Base-by-base conservation (phyloP, 2,113 vertebrate species). In the Hystrix brachyura region DNA sequence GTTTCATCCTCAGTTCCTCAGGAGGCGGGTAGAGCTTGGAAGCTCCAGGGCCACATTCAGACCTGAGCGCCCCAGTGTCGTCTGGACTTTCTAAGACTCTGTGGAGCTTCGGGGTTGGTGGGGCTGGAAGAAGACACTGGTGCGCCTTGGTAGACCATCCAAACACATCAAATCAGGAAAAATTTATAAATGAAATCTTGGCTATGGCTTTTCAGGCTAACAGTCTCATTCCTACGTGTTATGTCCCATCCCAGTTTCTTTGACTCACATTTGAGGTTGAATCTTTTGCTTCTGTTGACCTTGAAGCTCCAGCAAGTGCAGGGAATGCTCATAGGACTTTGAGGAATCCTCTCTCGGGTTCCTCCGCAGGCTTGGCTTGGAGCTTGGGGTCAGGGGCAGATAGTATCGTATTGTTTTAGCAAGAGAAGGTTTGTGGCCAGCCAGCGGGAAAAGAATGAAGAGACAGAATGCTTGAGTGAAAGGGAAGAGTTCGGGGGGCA, bases 341-440 rank as follows among this genome's bases (percentile, higher is more conserved):
- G n/a, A 97, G 64, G 69, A 82, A 84, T 27, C 21, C 43, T 85
- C 81, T 78, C 23, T 89, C 80, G 84, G 59, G 69, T 18, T 43
- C 13, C 12, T 13, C 55, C n/a, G 5, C 29, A 79, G 1, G 13
- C n/a, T 90, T 27, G 23, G 17, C 7, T 64, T 78, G 72, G 55
- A 51, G 21, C 21, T 34, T 7, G 6, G 34, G 12, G 14, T 57
- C 57, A 53, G 55, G 69, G 46, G 18, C 25, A 60, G n/a, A 8
- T 1, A 21, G 14, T 32, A 13, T 12, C 0, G 23, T 15, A 6
- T 29, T 65, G 19, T 46, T 87, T 76, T 81, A 64, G 23, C 69
- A 78, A 62, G 38, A 71, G 43, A 78, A 89, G 27, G 3, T 60
- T 46, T 64, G 13, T 29, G 57, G 57, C 38, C 38, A 38, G 60